Evolutionary conservation across 2,888 invertebrate genomes (phyloP).

Genomic region (Adelphocoris suturalis): DNA sequence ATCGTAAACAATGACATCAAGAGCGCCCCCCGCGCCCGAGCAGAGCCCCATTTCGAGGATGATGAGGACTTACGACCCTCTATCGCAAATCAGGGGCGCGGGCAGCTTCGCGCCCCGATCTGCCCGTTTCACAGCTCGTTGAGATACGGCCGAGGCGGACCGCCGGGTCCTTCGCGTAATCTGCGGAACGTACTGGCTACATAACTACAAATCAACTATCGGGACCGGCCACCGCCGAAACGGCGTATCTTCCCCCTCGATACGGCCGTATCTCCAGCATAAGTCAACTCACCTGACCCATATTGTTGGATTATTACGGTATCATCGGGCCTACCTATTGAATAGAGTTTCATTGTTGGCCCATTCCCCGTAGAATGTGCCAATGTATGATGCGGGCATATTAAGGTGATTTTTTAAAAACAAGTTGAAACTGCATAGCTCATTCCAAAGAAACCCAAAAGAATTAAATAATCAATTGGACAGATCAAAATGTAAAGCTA

Average conservation of each 20-base stretch:
- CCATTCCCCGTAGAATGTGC: too few relatives aligned
- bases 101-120: background rate
- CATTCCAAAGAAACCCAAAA: too few relatives aligned
- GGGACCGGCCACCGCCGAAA: conserved; percentile 31
- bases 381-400: too few relatives aligned
- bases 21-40: background rate
- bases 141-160: conserved; percentile 15
- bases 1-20: conserved; percentile 29
- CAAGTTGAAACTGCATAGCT: too few relatives aligned
- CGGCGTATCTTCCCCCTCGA: background rate
- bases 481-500: too few relatives aligned
- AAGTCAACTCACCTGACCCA: conserved; percentile 4
- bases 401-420: too few relatives aligned
- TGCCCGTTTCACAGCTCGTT: background rate
- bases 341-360: background rate
- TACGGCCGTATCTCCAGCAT: background rate
- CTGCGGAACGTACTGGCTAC: conserved; percentile 20
- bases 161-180: conserved; percentile 3
- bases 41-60: conserved; percentile 16
- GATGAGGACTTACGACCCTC: conserved; percentile 26
- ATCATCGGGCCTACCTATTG: background rate
- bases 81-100: conserved; percentile 20
- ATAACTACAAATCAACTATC: conserved; percentile 53
- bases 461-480: too few relatives aligned
- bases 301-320: background rate